Evolutionary conservation across 2,113 vertebrate species (phyloP), one percentile per base, ranked within the genome.

Genomic region (Physeter macrocephalus): DNA sequence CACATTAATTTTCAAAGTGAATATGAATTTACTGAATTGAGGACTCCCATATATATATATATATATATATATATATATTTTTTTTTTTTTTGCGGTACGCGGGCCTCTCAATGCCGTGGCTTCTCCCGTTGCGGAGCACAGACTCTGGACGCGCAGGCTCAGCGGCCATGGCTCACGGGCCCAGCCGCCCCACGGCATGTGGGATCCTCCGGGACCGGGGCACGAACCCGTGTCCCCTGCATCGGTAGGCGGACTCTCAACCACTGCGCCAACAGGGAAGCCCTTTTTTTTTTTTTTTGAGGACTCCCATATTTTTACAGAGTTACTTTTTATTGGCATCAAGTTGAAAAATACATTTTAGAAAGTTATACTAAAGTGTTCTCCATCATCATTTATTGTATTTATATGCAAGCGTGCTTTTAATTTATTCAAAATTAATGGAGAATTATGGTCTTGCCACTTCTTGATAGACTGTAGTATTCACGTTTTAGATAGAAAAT

Each of bases 391-490:
- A 49, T 31, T 80, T 41, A 86, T 67, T 80, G 5, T 39, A 52
- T 88, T 72, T 86, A 52, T 36, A 75, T 27, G 25, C 46, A 82
- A 34, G 7, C 25, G 7, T 54, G 8, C 4, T 67, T 54, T 67
- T 49, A 43, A 80, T 83, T 97, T 90, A 49, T 5, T n/a, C 6
- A 81, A 75, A 93, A 83, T 43, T 66, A 59, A 89, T 31, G 36
- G 6, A 87, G 62, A 86, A 57, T 54, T 34, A 57, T 11, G 14
- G 2, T 21, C 74, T 83, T 64, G 43, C 18, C 15, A 34, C 5
- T 10, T 77, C 14, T 72, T 46, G 8, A 74, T 67, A 36, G 15
- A 78, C 64, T 64, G 2, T 7, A 64, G 31, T 25, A 3, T n/a
- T 57, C 31, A 29, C 13, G 2, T 84, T 75, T 39, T 92, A n/a